Base-by-base conservation (phyloP, 2,797 vertebrate genomes). In the Perodicticus potto region DNA sequence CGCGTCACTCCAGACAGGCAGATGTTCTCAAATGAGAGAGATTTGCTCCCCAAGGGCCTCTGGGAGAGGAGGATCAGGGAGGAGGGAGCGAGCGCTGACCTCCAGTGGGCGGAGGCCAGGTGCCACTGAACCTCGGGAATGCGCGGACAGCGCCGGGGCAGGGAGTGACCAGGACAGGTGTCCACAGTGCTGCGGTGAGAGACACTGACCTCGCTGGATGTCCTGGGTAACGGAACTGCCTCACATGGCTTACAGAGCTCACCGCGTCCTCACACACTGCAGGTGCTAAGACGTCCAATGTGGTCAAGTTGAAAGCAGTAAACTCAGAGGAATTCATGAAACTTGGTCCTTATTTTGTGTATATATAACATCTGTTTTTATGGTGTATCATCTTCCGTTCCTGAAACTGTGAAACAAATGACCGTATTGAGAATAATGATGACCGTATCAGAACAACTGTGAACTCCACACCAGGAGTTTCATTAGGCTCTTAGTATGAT, bases 361-460 rank as follows among this genome's bases (percentile, higher is more conserved):
- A 1, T 77, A 25, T 40, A 11, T 45, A 53, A 27, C 23, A 1
- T 45, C 16, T 63, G 4, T 63, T 29, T 74, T 89, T 78, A 40
- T n/a, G 86, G 87, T 90, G 7, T 59, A 40, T 40, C 16, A 7
- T 59, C 78, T 22, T 74, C 55, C 45, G 37, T 69, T 84, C 19
- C 78, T 92, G 22, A 22, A 84, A 77, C 43, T 73, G 10, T 92
- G 55, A 88, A 81, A 78, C 63, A 94, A 13, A 70, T 83, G 59
- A 65, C 4, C 13, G 3, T 76, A 78, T 67, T 77, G 43, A 78
- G 43, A 77, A 70, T 53, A 65, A 57, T 43, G 40, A 65, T 77
- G 19, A 40, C 23, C 40, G 40, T 49, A 82, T 55, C 78, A 57
- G 77, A 88, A 77, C 23, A 74, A 40, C 14, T 70, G 17, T 53